Base-by-base conservation (phyloP, 2,113 vertebrate species). In the Desmodus rotundus region DNA sequence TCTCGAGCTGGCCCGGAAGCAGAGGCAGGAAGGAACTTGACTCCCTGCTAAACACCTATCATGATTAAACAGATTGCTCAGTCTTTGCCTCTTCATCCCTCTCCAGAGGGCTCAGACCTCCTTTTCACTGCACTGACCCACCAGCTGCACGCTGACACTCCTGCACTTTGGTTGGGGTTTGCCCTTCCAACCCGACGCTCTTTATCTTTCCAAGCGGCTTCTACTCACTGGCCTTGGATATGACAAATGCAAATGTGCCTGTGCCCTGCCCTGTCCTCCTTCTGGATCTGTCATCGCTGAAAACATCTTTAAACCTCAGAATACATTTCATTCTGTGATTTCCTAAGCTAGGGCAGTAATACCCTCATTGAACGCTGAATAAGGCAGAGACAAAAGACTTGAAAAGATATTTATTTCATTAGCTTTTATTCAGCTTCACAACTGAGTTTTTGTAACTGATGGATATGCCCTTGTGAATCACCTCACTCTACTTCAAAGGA, bases 271-370 rank as follows among this genome's bases (percentile, higher is more conserved):
- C 70, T 97, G 85, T 72, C 95, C 74, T 80, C 95, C 2, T 97
- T 93, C 93, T 91, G 80, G 52, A 95, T 93, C 90, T 93, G 96
- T 73, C 74, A 96, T 92, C 96, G 68, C 56, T 97, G 97, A 93
- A 96, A 98, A 94, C 95, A 97, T 96, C 96, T 98, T 98, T 98
- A 97, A 97, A 98, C 94, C 95, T 97, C 93, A 86, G 45, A 97
- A 97, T 94, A 94, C 93, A 97, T 98, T 98, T 98, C 58, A 96
- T 95, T 96, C 97, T 95, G n/a, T 94, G 91, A 94, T 97, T 97
- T 97, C 92, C 97, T 97, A 92, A 94, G 41, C 89, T 97, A 92
- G 97, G 82, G 97, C 94, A 97, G 94, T 87, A 95, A 94, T 91
- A 95, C 91, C 95, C 93, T 95, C 96, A 80, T 36, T 96, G 97